A percentile compares a stretch with the other conserved stretches of the same genome.
Conservation (phyloP, 2,888 invertebrate genomes). For the Cheiracanthium punctorium region DNA sequence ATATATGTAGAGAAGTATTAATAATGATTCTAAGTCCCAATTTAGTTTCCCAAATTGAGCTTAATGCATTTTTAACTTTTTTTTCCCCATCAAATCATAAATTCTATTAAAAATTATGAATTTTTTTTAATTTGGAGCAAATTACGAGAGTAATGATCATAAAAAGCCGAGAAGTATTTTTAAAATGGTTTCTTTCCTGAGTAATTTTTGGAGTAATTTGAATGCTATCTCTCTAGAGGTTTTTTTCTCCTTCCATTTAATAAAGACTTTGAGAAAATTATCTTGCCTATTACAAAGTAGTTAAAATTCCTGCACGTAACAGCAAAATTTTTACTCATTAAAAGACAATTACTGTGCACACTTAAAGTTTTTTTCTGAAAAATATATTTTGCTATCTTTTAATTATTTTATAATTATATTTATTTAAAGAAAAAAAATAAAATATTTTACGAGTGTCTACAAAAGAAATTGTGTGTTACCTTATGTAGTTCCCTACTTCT, state of each 20-base stretch:
- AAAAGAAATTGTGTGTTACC: too few relatives aligned
- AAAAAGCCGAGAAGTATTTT: neutral
- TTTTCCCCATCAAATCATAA: neutral
- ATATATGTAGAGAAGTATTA: neutral
- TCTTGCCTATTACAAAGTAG: neutral
- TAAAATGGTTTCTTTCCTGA: neutral
- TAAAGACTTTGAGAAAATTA: neutral
- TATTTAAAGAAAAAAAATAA: too few relatives aligned
- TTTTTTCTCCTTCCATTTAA: neutral
- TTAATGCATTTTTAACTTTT: conserved; percentile 10
- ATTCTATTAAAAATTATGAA: neutral
- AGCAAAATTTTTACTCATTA: neutral
- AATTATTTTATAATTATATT: too few relatives aligned
- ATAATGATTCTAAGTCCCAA: neutral
- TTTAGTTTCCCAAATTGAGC: neutral
- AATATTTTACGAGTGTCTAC: too few relatives aligned
- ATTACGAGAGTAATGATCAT: conserved; percentile 1
- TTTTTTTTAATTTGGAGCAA: conserved; percentile 3
- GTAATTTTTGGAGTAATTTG: neutral
- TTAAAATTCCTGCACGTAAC: neutral
- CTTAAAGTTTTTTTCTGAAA: too few relatives aligned
- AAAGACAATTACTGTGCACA: neutral
- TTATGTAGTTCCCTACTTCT: too few relatives aligned
- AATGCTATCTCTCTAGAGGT: neutral
- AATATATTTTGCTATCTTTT: too few relatives aligned